Conservation (phyloP, 2,113 vertebrate genomes). For the Phylloscopus trochiloides region DNA sequence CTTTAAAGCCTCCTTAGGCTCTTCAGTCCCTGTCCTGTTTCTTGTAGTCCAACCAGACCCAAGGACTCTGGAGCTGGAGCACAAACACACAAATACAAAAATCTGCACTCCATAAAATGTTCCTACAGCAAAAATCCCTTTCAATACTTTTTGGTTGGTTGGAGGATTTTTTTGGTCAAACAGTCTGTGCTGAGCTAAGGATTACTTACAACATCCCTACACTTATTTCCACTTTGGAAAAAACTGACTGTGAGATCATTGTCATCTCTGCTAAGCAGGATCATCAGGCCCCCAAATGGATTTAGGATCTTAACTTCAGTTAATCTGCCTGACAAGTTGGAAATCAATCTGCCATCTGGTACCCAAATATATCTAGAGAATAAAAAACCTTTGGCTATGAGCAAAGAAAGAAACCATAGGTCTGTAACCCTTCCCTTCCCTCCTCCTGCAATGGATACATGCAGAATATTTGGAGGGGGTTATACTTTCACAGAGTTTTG, state of each 20-base stretch:
- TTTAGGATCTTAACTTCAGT: conserved; percentile 15
- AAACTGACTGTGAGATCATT: background rate
- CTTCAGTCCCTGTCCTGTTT: background rate
- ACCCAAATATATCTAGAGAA: background rate
- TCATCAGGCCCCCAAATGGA: background rate
- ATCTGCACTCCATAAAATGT: background rate
- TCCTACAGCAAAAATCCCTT: background rate
- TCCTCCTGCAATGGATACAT: background rate
- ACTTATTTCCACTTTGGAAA: background rate
- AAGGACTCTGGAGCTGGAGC: background rate
- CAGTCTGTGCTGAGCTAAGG: background rate
- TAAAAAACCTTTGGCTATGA: background rate
- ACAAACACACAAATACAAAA: background rate
- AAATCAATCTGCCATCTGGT: conserved; percentile 19
- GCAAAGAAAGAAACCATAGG: background rate
- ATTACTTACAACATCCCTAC: background rate
- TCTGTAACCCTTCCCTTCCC: background rate
- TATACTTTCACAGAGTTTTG: background rate
- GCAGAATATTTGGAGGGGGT: background rate
- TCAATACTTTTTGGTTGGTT: background rate
- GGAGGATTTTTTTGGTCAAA: background rate
- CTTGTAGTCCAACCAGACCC: background rate
- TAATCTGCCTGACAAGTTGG: conserved; percentile 24
- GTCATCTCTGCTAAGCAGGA: background rate
- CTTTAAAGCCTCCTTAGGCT: background rate